A percentile compares a stretch with the other conserved stretches of the same genome.
Evolutionary conservation across 2,888 invertebrate genomes (phyloP).

Genomic region (Lottia gigantea): DNA sequence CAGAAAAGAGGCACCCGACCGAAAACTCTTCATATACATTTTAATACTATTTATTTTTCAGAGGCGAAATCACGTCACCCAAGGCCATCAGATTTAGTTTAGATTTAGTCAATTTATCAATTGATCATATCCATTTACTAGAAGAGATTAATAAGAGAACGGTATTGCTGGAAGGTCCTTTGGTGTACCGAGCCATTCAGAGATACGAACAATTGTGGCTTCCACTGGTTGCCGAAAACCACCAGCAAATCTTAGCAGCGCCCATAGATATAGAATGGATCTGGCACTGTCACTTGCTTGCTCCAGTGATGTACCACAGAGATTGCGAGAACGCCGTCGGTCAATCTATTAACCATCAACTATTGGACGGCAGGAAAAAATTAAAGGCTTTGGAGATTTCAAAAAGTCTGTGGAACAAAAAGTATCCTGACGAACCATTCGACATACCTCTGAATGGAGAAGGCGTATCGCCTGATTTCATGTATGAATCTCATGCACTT

Average conservation of each 20-base stretch:
- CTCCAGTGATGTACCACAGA: constrained; percentile 52
- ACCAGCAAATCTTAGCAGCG: constrained; percentile 47
- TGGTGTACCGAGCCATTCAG: constrained; percentile 67
- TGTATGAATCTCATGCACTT: constrained; percentile 23
- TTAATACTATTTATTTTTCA: no score
- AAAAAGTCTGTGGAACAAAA: constrained; percentile 41
- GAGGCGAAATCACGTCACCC: background rate
- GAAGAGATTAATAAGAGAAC: constrained; percentile 41
- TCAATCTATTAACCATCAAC: constrained; percentile 61
- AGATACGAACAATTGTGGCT: constrained; percentile 69
- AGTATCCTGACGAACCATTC: constrained; percentile 54
- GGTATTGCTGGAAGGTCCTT: constrained; percentile 56
- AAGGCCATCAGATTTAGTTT: constrained; percentile 35
- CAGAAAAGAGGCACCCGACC: no score
- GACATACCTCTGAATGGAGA: constrained; percentile 31
- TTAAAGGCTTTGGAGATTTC: constrained; percentile 18
- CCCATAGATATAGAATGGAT: constrained; percentile 71
- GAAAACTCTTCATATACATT: no score
- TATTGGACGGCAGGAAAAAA: constrained; percentile 22
- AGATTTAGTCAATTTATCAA: constrained; percentile 45
- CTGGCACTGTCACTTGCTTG: constrained; percentile 69
- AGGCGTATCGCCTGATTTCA: constrained; percentile 22
- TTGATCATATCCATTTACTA: constrained; percentile 55
- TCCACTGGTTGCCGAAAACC: constrained; percentile 63
- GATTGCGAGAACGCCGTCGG: constrained; percentile 53